Evolutionary conservation across 2,113 vertebrate species (phyloP), one percentile per base, ranked within the genome.

Genomic region (Noturus placidus): DNA sequence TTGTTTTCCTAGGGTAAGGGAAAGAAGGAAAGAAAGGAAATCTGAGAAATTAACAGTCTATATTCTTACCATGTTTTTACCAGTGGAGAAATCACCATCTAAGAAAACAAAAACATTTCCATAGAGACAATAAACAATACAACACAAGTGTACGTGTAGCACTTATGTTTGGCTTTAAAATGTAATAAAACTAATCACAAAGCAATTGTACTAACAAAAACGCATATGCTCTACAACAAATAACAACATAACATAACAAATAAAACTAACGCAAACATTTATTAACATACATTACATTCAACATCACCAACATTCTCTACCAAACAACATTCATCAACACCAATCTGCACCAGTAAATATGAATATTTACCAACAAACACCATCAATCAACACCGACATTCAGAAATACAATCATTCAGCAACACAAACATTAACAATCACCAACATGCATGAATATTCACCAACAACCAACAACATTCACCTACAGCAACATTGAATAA

Each of bases 51-150:
- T 15, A 79, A 69, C 54, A 15, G 42, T 65, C 1, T 65, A 1
- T 77, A 84, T 74, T 84, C 74, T 89, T 87, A 89, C 88, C 82
- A 85, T 87, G 65, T 63, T 35, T 72, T 57, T 52, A 81, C 13
- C 67, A 81, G 67, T 22, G n/a, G 77, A 67, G n/a, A 82, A 85
- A 6, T 80, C 77, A 77, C 7, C 76, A 82, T 42, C 88, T 89
- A 67, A 6, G 13, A 59, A 50, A 57, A 46, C 5, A 85, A 72
- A 88, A 67, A 33, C 6, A 57, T 69, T 65, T 84, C 14, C 27
- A 79, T 54, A 17, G 33, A 80, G n/a, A 78, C 27, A 25, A 46
- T 14, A 50, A 46, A 63, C 56, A 77, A 63, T 0, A 3, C 52
- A 11, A 78, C 4, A 54, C 25, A 30, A 86, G 19, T 63, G 25